Percentiles rank a stretch among this genome's conserved stretches.
Conservation (phyloP, 2,797 vertebrate genomes). For the Onychomys arenicola region DNA sequence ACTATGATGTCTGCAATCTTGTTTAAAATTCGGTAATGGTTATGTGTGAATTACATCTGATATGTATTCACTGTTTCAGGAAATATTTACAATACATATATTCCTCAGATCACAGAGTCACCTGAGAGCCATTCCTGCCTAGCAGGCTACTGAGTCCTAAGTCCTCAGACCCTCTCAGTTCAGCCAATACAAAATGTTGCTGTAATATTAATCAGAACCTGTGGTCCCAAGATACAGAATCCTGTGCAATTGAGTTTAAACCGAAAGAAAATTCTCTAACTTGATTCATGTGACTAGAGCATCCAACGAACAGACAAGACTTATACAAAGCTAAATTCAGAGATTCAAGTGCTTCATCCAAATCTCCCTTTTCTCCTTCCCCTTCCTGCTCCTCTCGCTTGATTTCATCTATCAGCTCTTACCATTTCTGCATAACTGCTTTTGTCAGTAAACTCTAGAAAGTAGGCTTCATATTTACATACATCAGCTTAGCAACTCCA, state of each 20-base stretch:
- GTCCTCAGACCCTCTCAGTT: neutral
- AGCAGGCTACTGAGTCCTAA: neutral
- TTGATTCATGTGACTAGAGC: neutral
- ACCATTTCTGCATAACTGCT: neutral
- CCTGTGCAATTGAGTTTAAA: neutral
- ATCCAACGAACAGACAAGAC: neutral
- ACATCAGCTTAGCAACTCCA: neutral
- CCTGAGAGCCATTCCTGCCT: neutral
- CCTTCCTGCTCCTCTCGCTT: neutral
- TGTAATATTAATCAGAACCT: conserved; percentile 1
- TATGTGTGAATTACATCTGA: neutral
- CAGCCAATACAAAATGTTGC: neutral
- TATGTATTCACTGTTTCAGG: conserved; percentile 20
- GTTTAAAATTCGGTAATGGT: neutral
- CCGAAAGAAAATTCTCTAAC: conserved; percentile 2
- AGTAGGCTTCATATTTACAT: neutral
- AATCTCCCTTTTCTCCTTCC: neutral
- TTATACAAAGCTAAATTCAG: conserved; percentile 1
- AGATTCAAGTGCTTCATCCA: neutral
- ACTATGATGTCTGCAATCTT: neutral
- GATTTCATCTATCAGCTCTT: neutral
- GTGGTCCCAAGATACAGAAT: neutral
- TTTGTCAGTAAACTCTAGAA: neutral
- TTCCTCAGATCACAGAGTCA: conserved; percentile 1
- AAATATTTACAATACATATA: neutral